Conservation (phyloP, 2,113 vertebrate species). For the Trematocara zebra region DNA sequence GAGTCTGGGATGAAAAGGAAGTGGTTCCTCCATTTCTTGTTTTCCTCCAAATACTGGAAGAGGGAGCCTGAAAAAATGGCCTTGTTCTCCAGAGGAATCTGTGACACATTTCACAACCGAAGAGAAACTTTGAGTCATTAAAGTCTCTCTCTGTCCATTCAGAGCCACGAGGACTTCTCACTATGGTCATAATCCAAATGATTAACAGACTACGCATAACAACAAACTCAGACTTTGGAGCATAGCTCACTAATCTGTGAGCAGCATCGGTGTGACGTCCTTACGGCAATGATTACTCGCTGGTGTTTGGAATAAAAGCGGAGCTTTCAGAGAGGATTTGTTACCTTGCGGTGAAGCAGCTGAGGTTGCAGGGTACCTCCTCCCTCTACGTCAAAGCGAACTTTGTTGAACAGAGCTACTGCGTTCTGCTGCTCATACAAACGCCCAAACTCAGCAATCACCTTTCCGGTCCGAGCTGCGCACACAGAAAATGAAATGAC, state of each 20-base stretch:
- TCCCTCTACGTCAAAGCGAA: conserved; percentile 89
- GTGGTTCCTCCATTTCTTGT: conserved; percentile 90
- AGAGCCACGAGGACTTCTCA: not conserved
- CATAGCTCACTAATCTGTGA: not conserved
- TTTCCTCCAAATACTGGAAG: conserved; percentile 91
- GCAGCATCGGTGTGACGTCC: not conserved
- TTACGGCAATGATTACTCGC: fast-evolving
- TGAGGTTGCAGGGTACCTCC: conserved; percentile 80
- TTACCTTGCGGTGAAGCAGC: conserved; percentile 90
- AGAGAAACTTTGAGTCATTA: not conserved
- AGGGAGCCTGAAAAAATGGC: conserved; percentile 90
- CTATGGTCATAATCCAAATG: not conserved
- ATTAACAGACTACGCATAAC: not conserved
- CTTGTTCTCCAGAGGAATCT: conserved; percentile 82
- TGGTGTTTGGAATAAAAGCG: not conserved
- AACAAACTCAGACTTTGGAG: not conserved
- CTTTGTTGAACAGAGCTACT: conserved; percentile 86
- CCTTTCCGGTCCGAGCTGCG: conserved; percentile 77
- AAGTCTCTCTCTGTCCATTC: not conserved
- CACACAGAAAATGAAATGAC: not conserved
- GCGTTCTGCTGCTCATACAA: conserved; percentile 86
- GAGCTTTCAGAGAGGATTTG: not conserved
- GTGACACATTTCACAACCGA: not conserved
- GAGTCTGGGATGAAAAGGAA: conserved; percentile 86
- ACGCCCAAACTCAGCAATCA: conserved; percentile 77